phyloP scores from a whole-genome alignment of 1,140 invertebrate genomes.

The Tyrophagus putrescentiae region DNA sequence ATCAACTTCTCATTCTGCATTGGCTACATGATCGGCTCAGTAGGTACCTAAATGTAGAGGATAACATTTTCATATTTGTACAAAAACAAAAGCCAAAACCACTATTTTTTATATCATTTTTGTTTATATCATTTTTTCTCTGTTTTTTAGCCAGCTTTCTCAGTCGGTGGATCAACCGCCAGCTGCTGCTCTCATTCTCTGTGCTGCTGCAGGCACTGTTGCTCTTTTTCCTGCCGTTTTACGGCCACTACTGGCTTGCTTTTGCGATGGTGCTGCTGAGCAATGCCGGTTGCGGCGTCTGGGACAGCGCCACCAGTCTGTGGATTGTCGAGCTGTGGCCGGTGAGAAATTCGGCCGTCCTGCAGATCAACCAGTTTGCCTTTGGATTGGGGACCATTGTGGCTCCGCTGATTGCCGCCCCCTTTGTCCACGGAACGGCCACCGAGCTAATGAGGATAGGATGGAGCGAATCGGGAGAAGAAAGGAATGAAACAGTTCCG shows the following conservation, averaged over 20 bases:
- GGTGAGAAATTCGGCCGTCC: neutral
- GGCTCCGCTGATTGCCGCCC: slow-evolving; percentile 1
- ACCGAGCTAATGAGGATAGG: too few species aligned
- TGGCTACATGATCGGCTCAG: slow-evolving; percentile 5
- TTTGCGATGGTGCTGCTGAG: neutral
- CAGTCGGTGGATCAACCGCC: neutral
- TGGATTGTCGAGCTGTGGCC: slow-evolving; percentile 13
- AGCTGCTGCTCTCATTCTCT: neutral
- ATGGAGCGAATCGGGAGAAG: too few species aligned
- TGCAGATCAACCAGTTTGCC: slow-evolving; percentile 4
- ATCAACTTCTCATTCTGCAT: neutral
- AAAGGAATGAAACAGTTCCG: too few species aligned
- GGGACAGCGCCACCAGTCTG: neutral
- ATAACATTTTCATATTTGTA: too few species aligned
- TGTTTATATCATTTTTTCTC: too few species aligned
- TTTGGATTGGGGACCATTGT: slow-evolving; percentile 13
- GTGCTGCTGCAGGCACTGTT: neutral
- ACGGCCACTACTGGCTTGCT: neutral
- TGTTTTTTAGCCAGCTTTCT: neutral
- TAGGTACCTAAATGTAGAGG: too few species aligned
- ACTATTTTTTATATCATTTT: too few species aligned
- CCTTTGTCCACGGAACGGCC: neutral
- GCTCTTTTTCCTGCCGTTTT: neutral
- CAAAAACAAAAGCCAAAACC: too few species aligned
- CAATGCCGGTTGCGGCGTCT: neutral